Conservation (phyloP, 2,797 vertebrate genomes). For the Luscinia luscinia region DNA sequence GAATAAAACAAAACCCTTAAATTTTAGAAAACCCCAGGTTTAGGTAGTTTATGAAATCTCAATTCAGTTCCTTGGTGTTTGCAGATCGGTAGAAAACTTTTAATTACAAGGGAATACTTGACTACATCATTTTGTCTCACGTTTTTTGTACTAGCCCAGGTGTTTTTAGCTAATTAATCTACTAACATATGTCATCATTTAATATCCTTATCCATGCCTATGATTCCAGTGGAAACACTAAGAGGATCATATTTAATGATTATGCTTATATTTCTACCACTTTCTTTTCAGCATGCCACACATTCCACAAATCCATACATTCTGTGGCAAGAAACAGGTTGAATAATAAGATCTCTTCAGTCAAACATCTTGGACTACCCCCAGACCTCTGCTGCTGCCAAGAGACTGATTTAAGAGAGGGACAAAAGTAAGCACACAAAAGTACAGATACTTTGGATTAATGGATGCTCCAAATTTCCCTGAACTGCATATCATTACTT, state of each 20-base stretch:
- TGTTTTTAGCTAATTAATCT: constrained; percentile 30
- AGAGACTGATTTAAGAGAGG: constrained; percentile 92
- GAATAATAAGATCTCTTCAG: constrained; percentile 86
- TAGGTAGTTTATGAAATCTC: background rate
- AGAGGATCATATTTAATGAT: constrained; percentile 44
- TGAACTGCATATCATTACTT: constrained; percentile 88
- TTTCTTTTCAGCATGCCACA: constrained; percentile 87
- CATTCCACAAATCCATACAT: constrained; percentile 85
- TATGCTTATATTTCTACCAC: constrained; percentile 70
- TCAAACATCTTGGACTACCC: constrained; percentile 80
- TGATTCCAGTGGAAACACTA: constrained; percentile 13
- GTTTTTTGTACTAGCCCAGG: background rate
- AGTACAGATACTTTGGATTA: constrained; percentile 88
- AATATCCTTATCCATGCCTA: background rate
- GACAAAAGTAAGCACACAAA: constrained; percentile 89
- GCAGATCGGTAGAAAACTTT: background rate
- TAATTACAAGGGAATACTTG: background rate
- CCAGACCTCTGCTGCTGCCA: constrained; percentile 85
- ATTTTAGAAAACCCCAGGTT: background rate
- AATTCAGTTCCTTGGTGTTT: background rate
- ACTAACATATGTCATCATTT: background rate
- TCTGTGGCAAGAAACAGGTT: constrained; percentile 83
- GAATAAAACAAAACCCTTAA: background rate
- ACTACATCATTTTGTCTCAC: background rate
- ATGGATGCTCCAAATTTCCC: constrained; percentile 88